phyloP scores from a whole-genome alignment of 1,140 invertebrate genomes.

The Heterodera carotae region DNA sequence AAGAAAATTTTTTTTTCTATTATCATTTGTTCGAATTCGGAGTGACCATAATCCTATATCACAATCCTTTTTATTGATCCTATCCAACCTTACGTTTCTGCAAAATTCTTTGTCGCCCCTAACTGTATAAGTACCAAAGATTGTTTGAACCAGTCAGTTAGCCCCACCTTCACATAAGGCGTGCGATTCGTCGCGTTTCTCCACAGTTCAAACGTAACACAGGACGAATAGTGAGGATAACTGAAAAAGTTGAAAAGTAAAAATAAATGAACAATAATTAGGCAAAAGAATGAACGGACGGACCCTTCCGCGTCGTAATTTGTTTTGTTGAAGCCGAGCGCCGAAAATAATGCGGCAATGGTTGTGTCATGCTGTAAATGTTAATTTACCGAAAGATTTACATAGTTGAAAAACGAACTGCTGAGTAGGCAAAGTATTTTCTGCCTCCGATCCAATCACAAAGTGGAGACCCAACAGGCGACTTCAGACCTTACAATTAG shows the following conservation, averaged over 20 bases:
- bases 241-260: too few species aligned
- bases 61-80: too few species aligned
- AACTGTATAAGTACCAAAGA: too few species aligned
- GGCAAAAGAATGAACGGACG: not conserved
- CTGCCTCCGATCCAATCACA: constrained; percentile 35
- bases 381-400: not conserved
- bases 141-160: too few species aligned
- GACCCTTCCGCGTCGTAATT: constrained; percentile 35
- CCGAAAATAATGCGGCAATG: constrained; percentile 39
- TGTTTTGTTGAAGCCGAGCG: constrained; percentile 44
- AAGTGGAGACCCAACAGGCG: constrained; percentile 13
- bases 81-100: too few species aligned
- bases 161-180: constrained; percentile 45
- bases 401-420: constrained; percentile 10
- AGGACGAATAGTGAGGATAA: constrained; percentile 46
- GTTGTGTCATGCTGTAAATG: constrained; percentile 45
- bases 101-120: too few species aligned
- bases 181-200: constrained; percentile 14
- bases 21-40: too few species aligned
- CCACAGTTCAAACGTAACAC: constrained; percentile 45
- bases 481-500: constrained; percentile 21
- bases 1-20: too few species aligned
- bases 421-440: constrained; percentile 52
- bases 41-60: too few species aligned
- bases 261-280: not conserved